phyloP scores from a whole-genome alignment of 2,113 vertebrate genomes.

The Gopherus flavomarginatus region DNA sequence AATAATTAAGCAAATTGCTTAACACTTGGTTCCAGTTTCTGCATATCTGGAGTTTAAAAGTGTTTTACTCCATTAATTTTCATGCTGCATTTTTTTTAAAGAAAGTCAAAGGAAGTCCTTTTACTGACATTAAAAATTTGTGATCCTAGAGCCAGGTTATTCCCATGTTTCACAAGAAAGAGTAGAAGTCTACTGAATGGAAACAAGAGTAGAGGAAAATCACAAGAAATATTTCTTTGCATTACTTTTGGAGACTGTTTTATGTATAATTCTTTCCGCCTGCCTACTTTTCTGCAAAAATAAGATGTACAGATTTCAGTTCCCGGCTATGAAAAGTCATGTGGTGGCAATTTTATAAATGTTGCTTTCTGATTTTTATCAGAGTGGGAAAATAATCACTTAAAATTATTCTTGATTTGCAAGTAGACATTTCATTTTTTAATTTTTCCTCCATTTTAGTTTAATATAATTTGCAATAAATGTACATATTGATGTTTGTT shows the following conservation, averaged over 20 bases:
- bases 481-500: constrained; percentile 88
- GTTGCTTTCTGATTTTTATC: constrained; percentile 87
- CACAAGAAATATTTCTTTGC: constrained; percentile 72
- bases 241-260: constrained; percentile 84
- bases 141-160: constrained; percentile 76
- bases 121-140: constrained; percentile 75
- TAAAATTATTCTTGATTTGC: constrained; percentile 81
- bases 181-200: constrained; percentile 78
- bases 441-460: constrained; percentile 80
- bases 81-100: constrained; percentile 81
- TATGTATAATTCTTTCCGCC: constrained; percentile 87
- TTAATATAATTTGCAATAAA: constrained; percentile 89
- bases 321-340: constrained; percentile 87
- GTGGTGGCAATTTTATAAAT: constrained; percentile 86
- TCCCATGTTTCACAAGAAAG: constrained; percentile 71
- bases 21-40: constrained; percentile 84
- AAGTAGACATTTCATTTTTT: constrained; percentile 84
- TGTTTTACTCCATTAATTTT: constrained; percentile 80
- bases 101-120: constrained; percentile 79
- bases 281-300: constrained; percentile 87
- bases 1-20: constrained; percentile 90
- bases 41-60: constrained; percentile 84
- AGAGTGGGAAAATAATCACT: constrained; percentile 84
- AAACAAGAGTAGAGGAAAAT: constrained; percentile 65
- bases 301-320: constrained; percentile 87